Evolutionary conservation across 2,888 invertebrate species (phyloP), one percentile per base, ranked within the genome.

Genomic region (Lomographa bimaculata): DNA sequence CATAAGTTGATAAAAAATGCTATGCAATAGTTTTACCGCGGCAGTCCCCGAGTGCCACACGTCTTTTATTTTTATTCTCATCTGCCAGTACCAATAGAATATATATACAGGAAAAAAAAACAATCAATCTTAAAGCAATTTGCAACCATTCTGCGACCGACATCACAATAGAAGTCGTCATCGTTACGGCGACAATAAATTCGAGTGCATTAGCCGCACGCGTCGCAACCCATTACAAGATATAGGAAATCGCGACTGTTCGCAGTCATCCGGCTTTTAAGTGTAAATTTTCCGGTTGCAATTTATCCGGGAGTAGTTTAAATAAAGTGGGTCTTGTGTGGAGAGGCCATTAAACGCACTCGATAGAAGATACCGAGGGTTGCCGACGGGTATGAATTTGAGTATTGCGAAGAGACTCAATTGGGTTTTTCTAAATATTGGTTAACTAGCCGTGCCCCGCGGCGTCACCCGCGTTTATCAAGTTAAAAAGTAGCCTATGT

Each of bases 261-360:
- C 78, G 74, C 66, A 62, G 54, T 58, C 76, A 79, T 89, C 87
- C 87, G 85, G 87, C 79, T 84, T 85, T 87, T 84, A 84, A 85
- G 76, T 83, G 74, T 80, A 86, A 89, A 87, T 81, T 84, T 86
- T 87, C 86, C 85, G 85, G 71, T 79, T 65, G 82, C 79, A 79
- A 85, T 87, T 84, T 86, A 83, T 82, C 67, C 62, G 56, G 60
- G 64, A 58, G 68, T 55, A 61, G 48, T 54, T 63, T 55, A 57
- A 61, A 70, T 65, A 63, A 64, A 36, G 42, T 28, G 32, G 32
- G 26, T 48, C 51, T 49, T 48, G 42, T 42, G 26, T 19, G 17
- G 35, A 50, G 53, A 50, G 50, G 51, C 55, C 51, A 55, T 57
- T 53, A 57, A 57, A 55, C 43, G 39, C 57, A 57, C 55, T 51